Evolutionary conservation across 2,797 vertebrate species (phyloP), one percentile per base, ranked within the genome.

Genomic region (Ciconia nigra): DNA sequence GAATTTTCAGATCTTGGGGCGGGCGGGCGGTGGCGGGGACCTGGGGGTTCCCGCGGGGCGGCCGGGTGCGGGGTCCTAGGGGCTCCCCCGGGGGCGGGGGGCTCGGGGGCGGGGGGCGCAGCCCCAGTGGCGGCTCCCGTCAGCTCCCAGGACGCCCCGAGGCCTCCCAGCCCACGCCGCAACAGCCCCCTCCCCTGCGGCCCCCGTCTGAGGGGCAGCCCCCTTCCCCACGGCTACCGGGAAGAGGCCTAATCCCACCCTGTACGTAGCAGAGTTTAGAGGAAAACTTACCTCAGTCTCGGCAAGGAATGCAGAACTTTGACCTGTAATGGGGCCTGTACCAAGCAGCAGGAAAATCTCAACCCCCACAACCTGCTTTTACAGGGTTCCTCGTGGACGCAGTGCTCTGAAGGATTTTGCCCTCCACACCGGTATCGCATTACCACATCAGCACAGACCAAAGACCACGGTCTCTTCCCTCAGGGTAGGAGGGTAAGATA

Each of bases 141-240:
- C 51, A 4, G 73, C 51, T 22, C 18, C 25, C 15, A 5, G 17
- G 10, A 12, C 15, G 22, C 22, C 13, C 39, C 20, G 9, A 21
- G 16, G n/a, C 7, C 5, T 8, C 24, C 10, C 28, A 18, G 37
- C 37, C 7, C 5, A 5, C 6, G 10, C 28, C 5, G 6, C 11
- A 5, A 41, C 21, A 41, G 8, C n/a, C 19, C 11, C 13, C 7
- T 16, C 6, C 20, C 15, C 5, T 29, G 58, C 31, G 11, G 49
- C 28, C 20, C 22, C 20, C 3, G 6, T 6, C 28, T 2, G 12
- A 21, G 18, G 17, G 11, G 28, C 37, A n/a, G 15, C 9, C 13
- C 3, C 0, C 5, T 4, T 21, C 13, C 19, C 14, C 10, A 3
- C 0, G 1, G 29, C 24, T 52, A 8, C 19, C 8, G 28, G 24